phyloP scores from a whole-genome alignment of 2,113 vertebrate genomes.

The Oncorhynchus masou region DNA sequence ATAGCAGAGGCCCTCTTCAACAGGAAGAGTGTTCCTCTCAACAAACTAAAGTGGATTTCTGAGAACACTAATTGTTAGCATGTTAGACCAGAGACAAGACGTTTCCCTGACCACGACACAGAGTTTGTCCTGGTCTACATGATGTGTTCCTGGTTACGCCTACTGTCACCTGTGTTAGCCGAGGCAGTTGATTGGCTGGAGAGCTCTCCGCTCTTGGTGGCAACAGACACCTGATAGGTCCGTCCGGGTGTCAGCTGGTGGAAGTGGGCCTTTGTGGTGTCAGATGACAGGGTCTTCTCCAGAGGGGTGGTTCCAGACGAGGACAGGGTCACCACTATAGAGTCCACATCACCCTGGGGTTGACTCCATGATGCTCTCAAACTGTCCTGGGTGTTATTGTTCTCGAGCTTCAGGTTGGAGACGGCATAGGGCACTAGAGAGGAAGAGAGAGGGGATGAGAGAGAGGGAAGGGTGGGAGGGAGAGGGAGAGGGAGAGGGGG shows the following conservation, averaged over 20 bases:
- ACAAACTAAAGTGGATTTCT: no score
- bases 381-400: conserved; percentile 64
- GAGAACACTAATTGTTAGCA: no score
- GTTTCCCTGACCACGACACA: no score
- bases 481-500: not conserved
- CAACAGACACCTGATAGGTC: conserved; percentile 78
- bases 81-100: no score
- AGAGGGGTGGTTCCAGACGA: conserved; percentile 61
- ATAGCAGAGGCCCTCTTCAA: no score
- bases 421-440: conserved; percentile 79
- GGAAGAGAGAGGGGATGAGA: not conserved
- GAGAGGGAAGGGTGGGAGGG: no score
- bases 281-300: conserved; percentile 63
- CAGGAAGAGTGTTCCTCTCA: no score
- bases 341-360: conserved; percentile 79
- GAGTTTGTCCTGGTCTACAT: no score
- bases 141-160: not conserved
- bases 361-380: conserved; percentile 83
- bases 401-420: conserved; percentile 72
- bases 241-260: conserved; percentile 79
- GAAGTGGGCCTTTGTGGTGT: conserved; percentile 65
- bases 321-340: conserved; percentile 73
- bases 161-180: conserved; percentile 78
- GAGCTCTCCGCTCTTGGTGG: conserved; percentile 75
- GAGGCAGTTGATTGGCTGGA: conserved; percentile 65